Evolutionary conservation across 2,113 vertebrate genomes (phyloP).

Genomic region (Aphyosemion australe): DNA sequence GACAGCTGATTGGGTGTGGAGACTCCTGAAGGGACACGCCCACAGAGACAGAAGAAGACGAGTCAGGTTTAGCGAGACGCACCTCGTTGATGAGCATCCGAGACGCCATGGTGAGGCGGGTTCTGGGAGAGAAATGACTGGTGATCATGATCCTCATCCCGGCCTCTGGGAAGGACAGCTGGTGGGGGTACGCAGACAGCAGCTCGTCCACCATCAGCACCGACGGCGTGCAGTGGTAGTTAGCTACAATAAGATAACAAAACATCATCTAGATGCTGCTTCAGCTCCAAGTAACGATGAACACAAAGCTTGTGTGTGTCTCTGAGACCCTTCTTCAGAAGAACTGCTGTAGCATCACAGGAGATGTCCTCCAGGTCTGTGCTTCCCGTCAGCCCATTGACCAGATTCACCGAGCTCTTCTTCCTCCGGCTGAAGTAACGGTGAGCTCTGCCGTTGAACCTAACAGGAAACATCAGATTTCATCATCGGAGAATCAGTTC

Average conservation of each 20-base stretch:
- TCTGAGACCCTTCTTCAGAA: conserved; percentile 88
- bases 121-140: conserved; percentile 95
- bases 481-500: neutral
- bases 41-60: no score
- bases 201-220: conserved; percentile 99
- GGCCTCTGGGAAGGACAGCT: conserved; percentile 96
- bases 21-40: no score
- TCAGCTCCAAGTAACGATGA: no score
- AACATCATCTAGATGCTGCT: no score
- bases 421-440: conserved; percentile 87
- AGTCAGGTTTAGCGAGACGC: conserved; percentile 3
- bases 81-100: conserved; percentile 95
- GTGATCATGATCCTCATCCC: conserved; percentile 99
- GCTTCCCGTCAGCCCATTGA: conserved; percentile 87
- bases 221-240: conserved; percentile 89
- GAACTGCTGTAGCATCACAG: conserved; percentile 90
- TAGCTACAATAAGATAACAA: conserved; percentile 76
- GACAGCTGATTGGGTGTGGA: no score
- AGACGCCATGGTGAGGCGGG: conserved; percentile 98
- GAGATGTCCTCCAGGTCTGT: conserved; percentile 87
- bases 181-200: conserved; percentile 94
- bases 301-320: no score
- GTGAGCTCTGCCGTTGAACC: conserved; percentile 85
- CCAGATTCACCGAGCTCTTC: conserved; percentile 85
- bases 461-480: conserved; percentile 14